Evolutionary conservation across 2,113 vertebrate species (phyloP).

Genomic region (Benitochromis conjunctus): DNA sequence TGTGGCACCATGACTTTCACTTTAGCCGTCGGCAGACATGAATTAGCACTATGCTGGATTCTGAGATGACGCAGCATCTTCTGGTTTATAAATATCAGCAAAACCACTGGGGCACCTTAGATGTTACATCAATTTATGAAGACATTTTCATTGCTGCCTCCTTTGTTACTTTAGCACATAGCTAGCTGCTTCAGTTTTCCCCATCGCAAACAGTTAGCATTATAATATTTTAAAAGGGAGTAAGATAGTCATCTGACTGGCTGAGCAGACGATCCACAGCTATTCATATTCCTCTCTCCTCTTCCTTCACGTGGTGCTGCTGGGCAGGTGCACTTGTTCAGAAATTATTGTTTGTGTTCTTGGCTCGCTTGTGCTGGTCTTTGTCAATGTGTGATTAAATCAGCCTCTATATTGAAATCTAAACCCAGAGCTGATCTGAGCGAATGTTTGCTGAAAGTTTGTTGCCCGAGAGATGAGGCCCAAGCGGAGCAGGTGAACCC

Average conservation of each 20-base stretch:
- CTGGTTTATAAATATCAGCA: not conserved
- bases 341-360: not conserved
- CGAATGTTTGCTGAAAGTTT: not conserved
- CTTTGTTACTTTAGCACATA: not conserved
- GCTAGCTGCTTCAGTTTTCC: not conserved
- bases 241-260: not conserved
- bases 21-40: not conserved
- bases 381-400: not conserved
- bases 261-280: not conserved
- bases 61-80: not conserved
- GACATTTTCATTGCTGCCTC: not conserved
- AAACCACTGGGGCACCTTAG: not conserved
- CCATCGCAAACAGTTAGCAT: not conserved
- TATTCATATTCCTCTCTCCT: not conserved
- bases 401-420: not conserved
- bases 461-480: not conserved
- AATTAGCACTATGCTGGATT: not conserved
- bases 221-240: not conserved
- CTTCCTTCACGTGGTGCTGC: not conserved
- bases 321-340: not conserved
- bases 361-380: not conserved
- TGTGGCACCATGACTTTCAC: not conserved
- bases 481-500: slow-evolving; percentile 17
- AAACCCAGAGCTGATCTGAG: not conserved
- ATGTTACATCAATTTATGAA: not conserved